phyloP scores from a whole-genome alignment of 53 echinoderm and acorn worm genomes.

The Holothuria scabra region DNA sequence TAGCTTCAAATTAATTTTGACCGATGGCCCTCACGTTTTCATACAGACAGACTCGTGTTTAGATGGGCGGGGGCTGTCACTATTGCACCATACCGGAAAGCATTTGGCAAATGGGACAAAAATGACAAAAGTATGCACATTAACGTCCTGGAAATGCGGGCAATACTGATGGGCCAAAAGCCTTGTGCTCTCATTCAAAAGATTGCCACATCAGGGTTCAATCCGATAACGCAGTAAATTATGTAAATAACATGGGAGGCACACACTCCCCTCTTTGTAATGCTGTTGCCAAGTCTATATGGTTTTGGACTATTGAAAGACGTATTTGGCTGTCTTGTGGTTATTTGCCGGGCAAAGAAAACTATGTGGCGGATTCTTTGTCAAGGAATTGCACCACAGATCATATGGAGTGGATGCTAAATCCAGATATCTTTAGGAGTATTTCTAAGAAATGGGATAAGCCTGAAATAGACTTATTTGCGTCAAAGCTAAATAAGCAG shows the following conservation, averaged over 20 bases:
- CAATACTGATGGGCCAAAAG: conserved; percentile 10
- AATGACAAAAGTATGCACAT: conserved; percentile 30
- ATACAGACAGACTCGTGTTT: conserved; percentile 55
- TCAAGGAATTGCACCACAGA: conserved; percentile 53
- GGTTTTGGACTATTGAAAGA: conserved; percentile 56
- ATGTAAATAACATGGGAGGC: conserved; percentile 65
- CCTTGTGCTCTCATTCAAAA: conserved; percentile 20
- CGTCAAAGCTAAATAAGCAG: conserved; percentile 54
- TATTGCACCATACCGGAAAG: neutral
- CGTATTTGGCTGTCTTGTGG: conserved; percentile 58
- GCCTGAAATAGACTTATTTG: conserved; percentile 63
- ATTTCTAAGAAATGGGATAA: conserved; percentile 23
- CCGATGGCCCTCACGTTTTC: neutral
- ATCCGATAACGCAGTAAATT: conserved; percentile 61
- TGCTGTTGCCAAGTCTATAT: conserved; percentile 43
- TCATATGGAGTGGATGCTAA: conserved; percentile 60
- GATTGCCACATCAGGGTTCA: conserved; percentile 36
- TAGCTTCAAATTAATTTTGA: neutral
- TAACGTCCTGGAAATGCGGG: conserved; percentile 47
- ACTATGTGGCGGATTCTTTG: conserved; percentile 47
- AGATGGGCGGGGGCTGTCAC: conserved; percentile 13
- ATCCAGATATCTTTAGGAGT: conserved; percentile 9
- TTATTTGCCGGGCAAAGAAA: conserved; percentile 56
- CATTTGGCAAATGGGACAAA: conserved; percentile 19
- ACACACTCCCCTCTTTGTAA: conserved; percentile 48